Evolutionary conservation across 2,113 vertebrate genomes (phyloP), one percentile per base, ranked within the genome.

Genomic region (Lipophrys pholis): DNA sequence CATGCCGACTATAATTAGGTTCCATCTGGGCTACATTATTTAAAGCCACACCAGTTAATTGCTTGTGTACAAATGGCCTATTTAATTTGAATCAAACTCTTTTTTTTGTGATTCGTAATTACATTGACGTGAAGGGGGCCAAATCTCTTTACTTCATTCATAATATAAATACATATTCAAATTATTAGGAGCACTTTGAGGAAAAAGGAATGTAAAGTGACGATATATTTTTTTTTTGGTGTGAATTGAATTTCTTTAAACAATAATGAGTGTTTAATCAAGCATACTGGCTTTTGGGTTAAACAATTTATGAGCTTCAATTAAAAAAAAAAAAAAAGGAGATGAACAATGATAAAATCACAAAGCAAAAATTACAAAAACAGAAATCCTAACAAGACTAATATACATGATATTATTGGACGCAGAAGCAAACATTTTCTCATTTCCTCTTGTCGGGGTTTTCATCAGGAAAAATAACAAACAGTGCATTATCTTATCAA

Each of bases 1-100:
- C 89, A 80, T 75, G 89, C 85, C 87, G 90, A 87, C 91, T 91
- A 90, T 94, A 94, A 94, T 94, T 93, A 91, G 92, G 90, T 93
- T 94, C 92, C 92, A 93, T 94, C 91, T 94, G 93, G 88, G 90
- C 84, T 78, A 90, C 84, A 87, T 93, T 93, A 93, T 91, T 92
- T 93, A 93, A 93, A 93, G 91, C 86, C 78, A 54, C 87, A 89
- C 77, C 82, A 91, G 87, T 90, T 93, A 94, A 94, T 93, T 92
- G 90, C 89, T 92, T 93, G 90, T 94, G 90, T 92, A 92, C 89
- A 92, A 92, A 93, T 92, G 91, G 88, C 90, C 91, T 89, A 92
- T 92, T 93, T 92, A 91, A 92, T 90, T 92, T 92, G 90, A 93
- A 91, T 91, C 84, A 87, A 90, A 91, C 78, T 83, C 85, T 85